Evolutionary conservation across 2,797 vertebrate species (phyloP), one percentile per base, ranked within the genome.

Genomic region (Rhabdomys pumilio): DNA sequence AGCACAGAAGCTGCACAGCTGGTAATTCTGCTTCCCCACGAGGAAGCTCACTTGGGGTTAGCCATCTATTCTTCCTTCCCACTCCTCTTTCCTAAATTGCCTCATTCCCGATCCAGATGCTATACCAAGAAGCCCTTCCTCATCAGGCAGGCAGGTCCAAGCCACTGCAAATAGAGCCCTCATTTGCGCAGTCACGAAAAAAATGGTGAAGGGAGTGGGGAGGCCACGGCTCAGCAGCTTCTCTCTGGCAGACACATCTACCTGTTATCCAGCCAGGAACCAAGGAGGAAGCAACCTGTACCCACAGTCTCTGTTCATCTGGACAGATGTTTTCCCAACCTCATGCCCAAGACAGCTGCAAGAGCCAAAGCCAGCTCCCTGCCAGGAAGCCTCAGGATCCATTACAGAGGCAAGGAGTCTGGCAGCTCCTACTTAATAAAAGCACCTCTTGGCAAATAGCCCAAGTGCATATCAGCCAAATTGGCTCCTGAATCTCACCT

Each of bases 331-430:
- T 80, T 57, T 80, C 67, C 92, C 47, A 15, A 69, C 84, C n/a
- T 91, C 67, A 53, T 0, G 0, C 76, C 38, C 11, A 53, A 87
- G 82, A 91, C 31, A 67, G 34, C 69, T 14, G 5, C 63, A 79
- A 72, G 29, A 91, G 24, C n/a, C 47, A 57, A 38, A 0, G 3
- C 50, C 86, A 59, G 65, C 72, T 77, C 81, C 90, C 82, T 67
- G 80, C 29, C 87, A 76, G 57, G 87, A 75, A 96, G 67, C 67
- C 92, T 59, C 83, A 22, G 67, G 82, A 55, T 26, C 90, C 55
- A 11, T 17, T 44, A 47, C 3, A 41, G 61, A 89, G 57, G 50
- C 3, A 59, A n/a, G 0, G 20, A 88, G 55, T 13, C 73, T 47
- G 53, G 26, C 0, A 8, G 69, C 69, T 12, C 15, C 50, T 0